Conservation (phyloP, 2,888 invertebrate genomes). For the Hyppa rectilinea region DNA sequence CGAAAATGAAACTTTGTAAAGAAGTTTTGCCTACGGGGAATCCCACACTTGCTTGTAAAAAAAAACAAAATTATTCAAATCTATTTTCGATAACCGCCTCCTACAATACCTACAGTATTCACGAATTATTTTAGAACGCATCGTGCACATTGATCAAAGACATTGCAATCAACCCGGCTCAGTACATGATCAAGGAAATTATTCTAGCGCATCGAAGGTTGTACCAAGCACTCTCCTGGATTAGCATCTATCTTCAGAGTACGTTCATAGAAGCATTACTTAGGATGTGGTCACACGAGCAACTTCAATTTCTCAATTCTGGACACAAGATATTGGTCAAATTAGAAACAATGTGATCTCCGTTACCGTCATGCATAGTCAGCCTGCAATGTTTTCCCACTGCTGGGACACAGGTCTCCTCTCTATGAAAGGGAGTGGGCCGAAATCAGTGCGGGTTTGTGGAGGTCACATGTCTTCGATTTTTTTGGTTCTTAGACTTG, state of each 20-base stretch:
- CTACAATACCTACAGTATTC: not conserved
- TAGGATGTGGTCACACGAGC: not conserved
- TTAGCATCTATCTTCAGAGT: constrained; percentile 8
- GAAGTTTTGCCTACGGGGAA: not conserved
- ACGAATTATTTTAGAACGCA: not conserved
- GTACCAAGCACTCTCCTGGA: constrained; percentile 14
- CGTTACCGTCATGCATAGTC: too few relatives aligned
- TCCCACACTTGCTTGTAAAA: not conserved
- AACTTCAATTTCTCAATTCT: not conserved
- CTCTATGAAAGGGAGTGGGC: too few relatives aligned
- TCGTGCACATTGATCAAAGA: constrained; percentile 25
- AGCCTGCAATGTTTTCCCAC: too few relatives aligned
- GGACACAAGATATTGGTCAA: too few relatives aligned
- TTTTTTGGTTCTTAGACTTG: too few relatives aligned
- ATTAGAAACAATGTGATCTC: too few relatives aligned
- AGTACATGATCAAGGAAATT: constrained; percentile 10
- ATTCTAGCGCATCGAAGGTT: constrained; percentile 13
- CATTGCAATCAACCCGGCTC: constrained; percentile 9
- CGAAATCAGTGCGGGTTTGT: too few relatives aligned
- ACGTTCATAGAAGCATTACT: constrained; percentile 12
- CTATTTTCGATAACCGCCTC: not conserved
- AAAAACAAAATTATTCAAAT: not conserved
- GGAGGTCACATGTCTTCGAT: too few relatives aligned
- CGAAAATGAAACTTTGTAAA: too few relatives aligned
- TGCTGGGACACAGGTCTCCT: too few relatives aligned